These are phyloP conservation scores for Eulemur macaco DNA, from an alignment of 2,113 vertebrate species.

Conservation along the genomic window DNA sequence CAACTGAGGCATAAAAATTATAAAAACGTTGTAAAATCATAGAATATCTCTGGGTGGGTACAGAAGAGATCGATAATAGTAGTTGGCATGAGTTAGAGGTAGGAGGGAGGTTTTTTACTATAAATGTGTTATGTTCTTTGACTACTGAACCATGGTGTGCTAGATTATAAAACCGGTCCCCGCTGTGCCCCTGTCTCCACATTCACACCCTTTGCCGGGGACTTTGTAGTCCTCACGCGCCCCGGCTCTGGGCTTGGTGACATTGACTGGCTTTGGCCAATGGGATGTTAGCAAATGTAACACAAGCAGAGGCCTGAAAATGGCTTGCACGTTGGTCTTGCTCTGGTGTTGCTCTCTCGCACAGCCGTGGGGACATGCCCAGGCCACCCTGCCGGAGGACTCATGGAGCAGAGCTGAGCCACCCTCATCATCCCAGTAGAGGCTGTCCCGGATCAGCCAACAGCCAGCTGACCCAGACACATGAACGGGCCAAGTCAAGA, in stretches of 20 bases:
- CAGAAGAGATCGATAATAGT: background rate
- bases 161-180: background rate
- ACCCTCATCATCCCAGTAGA: background rate
- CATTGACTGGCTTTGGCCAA: background rate
- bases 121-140: background rate
- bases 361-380: background rate
- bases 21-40: background rate
- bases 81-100: background rate
- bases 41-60: background rate
- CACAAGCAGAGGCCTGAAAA: background rate
- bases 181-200: fast-evolving
- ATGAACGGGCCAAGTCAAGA: background rate
- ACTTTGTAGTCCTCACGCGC: background rate
- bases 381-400: background rate
- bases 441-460: background rate
- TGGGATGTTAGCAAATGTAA: background rate
- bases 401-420: background rate
- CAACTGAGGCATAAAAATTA: background rate
- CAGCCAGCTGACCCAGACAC: background rate
- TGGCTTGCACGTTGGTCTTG: fast-evolving
- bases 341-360: background rate
- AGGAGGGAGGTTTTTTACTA: background rate
- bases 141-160: fast-evolving
- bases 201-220: fast-evolving
- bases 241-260: background rate